Evolutionary conservation across 2,888 invertebrate genomes (phyloP), one percentile per base, ranked within the genome.

Genomic region (Carpatolechia fugitivella): DNA sequence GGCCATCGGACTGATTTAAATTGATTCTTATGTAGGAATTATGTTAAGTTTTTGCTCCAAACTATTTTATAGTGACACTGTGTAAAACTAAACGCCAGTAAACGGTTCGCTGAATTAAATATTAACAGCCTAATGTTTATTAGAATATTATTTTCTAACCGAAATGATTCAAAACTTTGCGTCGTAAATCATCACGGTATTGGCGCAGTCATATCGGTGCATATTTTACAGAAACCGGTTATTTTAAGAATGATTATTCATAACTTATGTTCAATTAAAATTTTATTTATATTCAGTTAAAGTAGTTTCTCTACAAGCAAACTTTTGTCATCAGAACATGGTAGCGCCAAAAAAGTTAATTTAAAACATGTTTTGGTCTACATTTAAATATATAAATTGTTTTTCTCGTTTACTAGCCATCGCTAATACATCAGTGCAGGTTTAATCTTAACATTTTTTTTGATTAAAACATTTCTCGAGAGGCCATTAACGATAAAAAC

Each of bases 11-110:
- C 73, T 72, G 76, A 76, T 76, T 75, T 65, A 68, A 78, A 81
- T 83, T 80, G 80, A 82, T 83, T 84, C 72, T 73, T 69, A 80
- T 78, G 72, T 68, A 57, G 60, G 70, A 66, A 74, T 74, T 74
- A 74, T 75, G 68, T 67, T 65, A 70, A 74, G 60, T 46, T 55
- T 41, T 47, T 29, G 44, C 29, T 29, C 24, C 29, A 13, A 44
- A 44, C 44, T 44, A 44, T 41, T 58, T 56, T 47, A 53, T 52
- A 44, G 41, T 40, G 54, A 33, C 46, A 53, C 16, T 29, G 29
- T 29, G 24, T 24, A 3, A 24, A 24, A 24, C 13, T 44, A 24
- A 29, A 13, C 44, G 44, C 24, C 44, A 44, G 2, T 4, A 10
- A 44, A 44, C 4, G 6, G 20, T 6, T 29, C 6, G 46, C 14